Evolutionary conservation across 2,888 invertebrate species (phyloP).

Genomic region (Pyrrhia umbra): DNA sequence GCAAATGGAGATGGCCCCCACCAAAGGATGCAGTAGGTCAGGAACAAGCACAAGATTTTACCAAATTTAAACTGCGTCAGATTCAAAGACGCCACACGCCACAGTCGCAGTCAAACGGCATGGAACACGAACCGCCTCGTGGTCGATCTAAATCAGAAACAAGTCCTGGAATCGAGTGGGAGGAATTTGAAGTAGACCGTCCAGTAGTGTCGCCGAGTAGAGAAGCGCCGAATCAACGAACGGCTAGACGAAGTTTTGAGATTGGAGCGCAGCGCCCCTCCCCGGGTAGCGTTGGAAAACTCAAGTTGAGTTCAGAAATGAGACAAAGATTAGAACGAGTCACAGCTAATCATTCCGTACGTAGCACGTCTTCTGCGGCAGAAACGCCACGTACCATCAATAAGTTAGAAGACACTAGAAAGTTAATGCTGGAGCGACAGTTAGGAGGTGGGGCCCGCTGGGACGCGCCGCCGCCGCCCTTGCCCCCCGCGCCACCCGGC

Average conservation of each 20-base stretch:
- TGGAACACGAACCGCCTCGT: slow-evolving; percentile 82
- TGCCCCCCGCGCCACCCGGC: slow-evolving; percentile 91
- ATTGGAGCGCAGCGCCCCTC: slow-evolving; percentile 95
- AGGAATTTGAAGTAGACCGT: slow-evolving; percentile 94
- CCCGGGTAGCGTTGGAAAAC: slow-evolving; percentile 96
- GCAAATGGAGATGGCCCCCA: slow-evolving; percentile 99
- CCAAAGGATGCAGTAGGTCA: slow-evolving; percentile 93
- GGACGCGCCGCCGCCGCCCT: slow-evolving; percentile 92
- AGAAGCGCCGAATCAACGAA: slow-evolving; percentile 83
- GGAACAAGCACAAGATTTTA: slow-evolving; percentile 94
- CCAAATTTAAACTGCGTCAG: slow-evolving; percentile 96
- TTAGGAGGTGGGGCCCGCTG: slow-evolving; percentile 92
- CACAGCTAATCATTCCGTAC: slow-evolving; percentile 96
- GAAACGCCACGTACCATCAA: slow-evolving; percentile 94
- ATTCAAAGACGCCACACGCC: slow-evolving; percentile 95
- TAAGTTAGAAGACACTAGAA: slow-evolving; percentile 96
- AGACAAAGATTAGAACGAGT: slow-evolving; percentile 96
- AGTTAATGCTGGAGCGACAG: slow-evolving; percentile 96
- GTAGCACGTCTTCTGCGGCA: slow-evolving; percentile 93
- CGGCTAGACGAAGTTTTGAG: slow-evolving; percentile 92
- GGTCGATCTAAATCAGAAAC: slow-evolving; percentile 85
- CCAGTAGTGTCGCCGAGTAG: slow-evolving; percentile 78
- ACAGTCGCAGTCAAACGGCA: slow-evolving; percentile 88
- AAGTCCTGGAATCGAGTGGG: slow-evolving; percentile 94
- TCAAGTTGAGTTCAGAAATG: slow-evolving; percentile 98